A percentile compares a stretch with the other conserved stretches of the same genome.
Conservation (phyloP, 1,140 invertebrate genomes). For the Charaxes varanes region DNA sequence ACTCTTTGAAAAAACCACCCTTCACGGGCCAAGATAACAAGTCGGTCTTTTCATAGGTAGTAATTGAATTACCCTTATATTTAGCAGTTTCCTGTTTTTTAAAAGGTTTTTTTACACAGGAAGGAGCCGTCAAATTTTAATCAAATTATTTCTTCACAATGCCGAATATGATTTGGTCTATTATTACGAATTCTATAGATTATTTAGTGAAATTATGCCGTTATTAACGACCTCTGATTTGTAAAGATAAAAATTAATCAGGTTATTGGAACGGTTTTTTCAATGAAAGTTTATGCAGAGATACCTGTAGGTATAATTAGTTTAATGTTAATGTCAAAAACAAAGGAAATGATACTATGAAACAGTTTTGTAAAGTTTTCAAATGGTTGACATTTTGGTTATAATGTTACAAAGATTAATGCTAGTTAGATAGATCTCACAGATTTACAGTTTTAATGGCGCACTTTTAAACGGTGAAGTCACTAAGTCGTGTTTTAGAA, state of each 20-base stretch:
- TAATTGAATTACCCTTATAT: conserved; percentile 61
- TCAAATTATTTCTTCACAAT: conserved; percentile 59
- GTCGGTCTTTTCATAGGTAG: conserved; percentile 24
- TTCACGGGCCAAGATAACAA: conserved; percentile 23
- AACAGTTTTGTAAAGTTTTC: no score
- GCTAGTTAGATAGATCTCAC: no score
- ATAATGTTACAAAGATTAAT: no score
- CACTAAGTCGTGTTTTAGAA: no score
- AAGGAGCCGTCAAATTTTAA: conserved; percentile 66
- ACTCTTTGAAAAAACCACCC: conserved; percentile 4
- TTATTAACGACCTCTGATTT: neutral
- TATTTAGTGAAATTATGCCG: conserved; percentile 28
- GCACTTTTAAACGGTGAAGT: no score
- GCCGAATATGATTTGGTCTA: conserved; percentile 48
- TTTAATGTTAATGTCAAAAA: neutral
- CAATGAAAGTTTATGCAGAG: no score
- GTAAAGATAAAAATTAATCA: neutral
- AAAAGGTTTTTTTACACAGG: conserved; percentile 42
- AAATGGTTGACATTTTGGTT: no score
- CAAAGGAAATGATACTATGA: no score
- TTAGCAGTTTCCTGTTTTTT: conserved; percentile 49
- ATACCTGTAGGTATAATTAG: no score
- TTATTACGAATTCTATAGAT: conserved; percentile 27
- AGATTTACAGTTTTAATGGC: no score
- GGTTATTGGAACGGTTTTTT: no score